Evolutionary conservation across 2,797 vertebrate genomes (phyloP), one percentile per base, ranked within the genome.

Genomic region (Mionectes olivaceus): DNA sequence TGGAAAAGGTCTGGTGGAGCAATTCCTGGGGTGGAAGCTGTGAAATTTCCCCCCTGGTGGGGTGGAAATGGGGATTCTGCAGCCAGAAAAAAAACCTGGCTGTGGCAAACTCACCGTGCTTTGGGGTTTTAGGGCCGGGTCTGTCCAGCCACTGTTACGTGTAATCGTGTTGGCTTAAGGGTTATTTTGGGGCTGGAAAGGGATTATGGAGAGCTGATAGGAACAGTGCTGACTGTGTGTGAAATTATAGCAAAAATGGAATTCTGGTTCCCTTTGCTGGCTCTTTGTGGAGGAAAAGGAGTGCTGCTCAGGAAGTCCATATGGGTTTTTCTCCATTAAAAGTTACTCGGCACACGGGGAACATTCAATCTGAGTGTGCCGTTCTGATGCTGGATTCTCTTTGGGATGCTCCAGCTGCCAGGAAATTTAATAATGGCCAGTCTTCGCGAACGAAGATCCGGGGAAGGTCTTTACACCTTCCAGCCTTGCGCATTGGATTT

Each of bases 1-100:
- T 92, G 95, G 93, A 91, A 95, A 92, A 82, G 71, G 35, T 93
- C 91, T 95, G 92, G 9, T 93, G 68, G 63, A 95, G 83, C 90
- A 65, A 76, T 97, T 84, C 55, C 71, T 52, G 33, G 10, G 30
- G 89, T 60, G 19, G 49, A 55, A 87, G 84, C 95, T 76, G 90
- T 19, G 70, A 82, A 89, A 90, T 91, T 92, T 87, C 85, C 47
- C 84, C 77, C 83, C 76, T 18, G 76, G 71, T 13, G 2, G 56
- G 87, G 43, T 93, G 94, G 94, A 83, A 92, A 94, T 10, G 50
- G 65, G 87, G 75, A 25, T 88, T 91, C 69, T 95, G 63, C 80
- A 61, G 59, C 76, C 69, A 75, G 90, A 57, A 77, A 78, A 81
- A 28, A 76, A 81, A 44, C 10, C 39, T 73, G 89, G 77, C 91